Percentiles rank a stretch among this genome's conserved stretches.
phyloP scores from a whole-genome alignment of 1,140 invertebrate genomes.

The Schmidtea mediterranea region DNA sequence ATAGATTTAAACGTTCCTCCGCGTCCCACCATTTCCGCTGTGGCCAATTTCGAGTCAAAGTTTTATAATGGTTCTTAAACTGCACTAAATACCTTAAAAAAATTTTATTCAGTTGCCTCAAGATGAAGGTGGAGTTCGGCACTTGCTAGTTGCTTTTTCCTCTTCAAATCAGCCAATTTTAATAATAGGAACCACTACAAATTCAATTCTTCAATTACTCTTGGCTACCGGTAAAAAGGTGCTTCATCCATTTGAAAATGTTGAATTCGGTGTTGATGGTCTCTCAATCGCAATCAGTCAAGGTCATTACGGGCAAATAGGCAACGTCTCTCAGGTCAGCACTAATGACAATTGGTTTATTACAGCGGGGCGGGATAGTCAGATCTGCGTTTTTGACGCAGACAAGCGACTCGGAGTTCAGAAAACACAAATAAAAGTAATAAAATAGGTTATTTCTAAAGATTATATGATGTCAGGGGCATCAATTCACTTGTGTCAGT shows the following conservation, averaged over 20 bases:
- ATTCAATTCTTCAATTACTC: not conserved
- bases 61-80: too few relatives aligned
- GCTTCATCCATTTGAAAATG: not conserved
- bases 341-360: not conserved
- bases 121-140: not conserved
- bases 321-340: not conserved
- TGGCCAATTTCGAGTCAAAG: too few relatives aligned
- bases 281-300: not conserved
- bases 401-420: not conserved
- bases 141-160: not conserved
- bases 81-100: too few relatives aligned
- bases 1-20: too few relatives aligned
- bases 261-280: not conserved
- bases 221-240: not conserved
- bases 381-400: not conserved
- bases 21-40: too few relatives aligned
- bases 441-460: too few relatives aligned
- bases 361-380: not conserved
- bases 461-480: too few relatives aligned
- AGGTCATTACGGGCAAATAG: constrained; percentile 1
- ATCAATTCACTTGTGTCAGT: too few relatives aligned
- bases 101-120: not conserved
- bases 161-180: not conserved
- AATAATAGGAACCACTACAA: not conserved
- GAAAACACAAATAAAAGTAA: not conserved